Percentiles rank a stretch among this genome's conserved stretches.
phyloP scores from a whole-genome alignment of 2,113 vertebrate species.

The Chinchilla lanigera region DNA sequence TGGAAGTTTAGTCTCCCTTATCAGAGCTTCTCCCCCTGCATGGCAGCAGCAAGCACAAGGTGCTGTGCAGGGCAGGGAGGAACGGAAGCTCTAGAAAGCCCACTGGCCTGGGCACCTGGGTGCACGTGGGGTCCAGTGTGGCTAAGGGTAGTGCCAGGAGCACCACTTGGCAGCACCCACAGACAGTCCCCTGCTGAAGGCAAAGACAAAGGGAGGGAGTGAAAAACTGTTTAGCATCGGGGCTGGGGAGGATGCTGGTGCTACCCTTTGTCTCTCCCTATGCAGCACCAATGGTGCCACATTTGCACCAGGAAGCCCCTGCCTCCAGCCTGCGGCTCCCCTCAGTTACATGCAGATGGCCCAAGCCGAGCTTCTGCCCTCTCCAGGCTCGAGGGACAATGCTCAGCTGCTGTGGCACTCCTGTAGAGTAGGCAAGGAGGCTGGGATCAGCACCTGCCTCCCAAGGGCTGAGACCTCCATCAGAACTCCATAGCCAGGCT shows the following conservation, averaged over 20 bases:
- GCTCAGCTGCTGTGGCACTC: constrained; percentile 11
- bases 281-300: rapidly evolving
- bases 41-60: not conserved
- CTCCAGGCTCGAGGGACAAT: not conserved
- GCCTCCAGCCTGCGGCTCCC: not conserved
- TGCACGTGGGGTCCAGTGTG: not conserved
- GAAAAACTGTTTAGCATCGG: not conserved
- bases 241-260: not conserved
- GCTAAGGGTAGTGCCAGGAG: not conserved
- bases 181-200: not conserved
- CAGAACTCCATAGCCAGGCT: not conserved
- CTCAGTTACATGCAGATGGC: not conserved
- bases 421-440: not conserved
- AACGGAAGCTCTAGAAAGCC: not conserved
- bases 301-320: not conserved
- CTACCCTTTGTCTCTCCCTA: not conserved
- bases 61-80: no score
- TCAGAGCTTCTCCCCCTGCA: not conserved
- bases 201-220: not conserved
- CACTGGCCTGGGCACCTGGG: not conserved
- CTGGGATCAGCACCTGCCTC: not conserved
- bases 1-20: not conserved
- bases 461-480: not conserved
- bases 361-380: not conserved
- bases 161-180: not conserved